Conservation (phyloP, 1,140 invertebrate species). For the Anastrepha obliqua region DNA sequence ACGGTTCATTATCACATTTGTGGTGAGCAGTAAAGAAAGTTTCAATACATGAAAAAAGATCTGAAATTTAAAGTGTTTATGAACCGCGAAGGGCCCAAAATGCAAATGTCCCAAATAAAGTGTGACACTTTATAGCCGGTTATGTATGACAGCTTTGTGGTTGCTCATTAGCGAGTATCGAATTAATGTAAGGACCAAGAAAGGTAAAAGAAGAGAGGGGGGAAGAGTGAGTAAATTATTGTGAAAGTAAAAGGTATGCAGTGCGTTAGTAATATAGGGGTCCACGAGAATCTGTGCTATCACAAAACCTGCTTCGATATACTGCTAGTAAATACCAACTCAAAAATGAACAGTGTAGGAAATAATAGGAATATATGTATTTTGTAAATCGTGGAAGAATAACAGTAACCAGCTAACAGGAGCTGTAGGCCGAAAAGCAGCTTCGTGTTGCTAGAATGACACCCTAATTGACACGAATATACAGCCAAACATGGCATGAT, state of each 20-base stretch:
- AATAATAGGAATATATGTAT: neutral
- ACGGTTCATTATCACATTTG: neutral
- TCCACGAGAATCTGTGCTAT: neutral
- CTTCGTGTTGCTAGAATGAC: neutral
- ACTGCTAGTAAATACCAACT: slow-evolving; percentile 20
- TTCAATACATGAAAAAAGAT: neutral
- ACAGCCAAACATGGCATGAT: neutral
- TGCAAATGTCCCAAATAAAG: slow-evolving; percentile 43
- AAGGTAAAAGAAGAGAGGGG: neutral
- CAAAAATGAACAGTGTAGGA: neutral
- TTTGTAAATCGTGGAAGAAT: neutral
- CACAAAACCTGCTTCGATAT: neutral
- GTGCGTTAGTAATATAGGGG: neutral
- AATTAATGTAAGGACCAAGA: neutral
- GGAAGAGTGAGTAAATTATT: neutral
- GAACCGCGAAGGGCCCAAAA: slow-evolving; percentile 37
- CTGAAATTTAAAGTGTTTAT: slow-evolving; percentile 49
- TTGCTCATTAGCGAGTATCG: slow-evolving; percentile 40
- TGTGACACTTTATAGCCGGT: slow-evolving; percentile 32
- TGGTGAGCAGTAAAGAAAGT: neutral
- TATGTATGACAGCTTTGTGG: slow-evolving; percentile 43
- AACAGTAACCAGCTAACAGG: neutral
- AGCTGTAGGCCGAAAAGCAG: neutral
- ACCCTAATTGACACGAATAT: slow-evolving; percentile 18
- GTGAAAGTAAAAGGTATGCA: neutral